Evolutionary conservation across 2,797 vertebrate species (phyloP).

Genomic region (Geotrypetes seraphini): DNA sequence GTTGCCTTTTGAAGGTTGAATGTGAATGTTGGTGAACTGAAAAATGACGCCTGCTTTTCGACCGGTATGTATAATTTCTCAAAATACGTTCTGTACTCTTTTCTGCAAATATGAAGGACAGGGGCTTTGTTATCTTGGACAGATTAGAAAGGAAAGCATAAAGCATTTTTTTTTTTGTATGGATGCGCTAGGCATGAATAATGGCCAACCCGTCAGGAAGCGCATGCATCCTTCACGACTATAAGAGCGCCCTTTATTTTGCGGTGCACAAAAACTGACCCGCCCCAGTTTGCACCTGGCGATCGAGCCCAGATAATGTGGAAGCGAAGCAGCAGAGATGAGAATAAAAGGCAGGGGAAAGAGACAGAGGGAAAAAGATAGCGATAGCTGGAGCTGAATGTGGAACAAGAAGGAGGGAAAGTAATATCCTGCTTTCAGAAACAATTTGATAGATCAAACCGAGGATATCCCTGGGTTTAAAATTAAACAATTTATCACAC

Average conservation of each 20-base stretch:
- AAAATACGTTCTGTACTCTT: too few species aligned
- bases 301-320: constrained; percentile 55
- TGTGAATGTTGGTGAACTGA: too few species aligned
- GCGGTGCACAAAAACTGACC: background rate
- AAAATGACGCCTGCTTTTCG: too few species aligned
- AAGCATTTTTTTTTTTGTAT: too few species aligned
- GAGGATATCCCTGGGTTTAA: constrained; percentile 6
- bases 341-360: background rate
- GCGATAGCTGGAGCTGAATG: background rate
- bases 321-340: background rate
- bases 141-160: too few species aligned
- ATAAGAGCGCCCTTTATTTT: constrained; percentile 12
- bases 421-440: background rate
- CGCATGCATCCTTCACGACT: background rate
- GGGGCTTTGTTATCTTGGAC: too few species aligned
- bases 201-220: too few species aligned
- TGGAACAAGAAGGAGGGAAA: background rate
- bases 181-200: too few species aligned
- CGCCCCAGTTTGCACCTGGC: constrained; percentile 57
- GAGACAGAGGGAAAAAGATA: too few species aligned
- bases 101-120: too few species aligned
- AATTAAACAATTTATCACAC: constrained; percentile 20
- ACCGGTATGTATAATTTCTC: too few species aligned
- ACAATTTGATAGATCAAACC: constrained; percentile 6
- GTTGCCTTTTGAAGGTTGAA: too few species aligned